Percentiles rank a stretch among this genome's conserved stretches.
Conservation (phyloP, 2,113 vertebrate species). For the Dicrurus megarhynchus region DNA sequence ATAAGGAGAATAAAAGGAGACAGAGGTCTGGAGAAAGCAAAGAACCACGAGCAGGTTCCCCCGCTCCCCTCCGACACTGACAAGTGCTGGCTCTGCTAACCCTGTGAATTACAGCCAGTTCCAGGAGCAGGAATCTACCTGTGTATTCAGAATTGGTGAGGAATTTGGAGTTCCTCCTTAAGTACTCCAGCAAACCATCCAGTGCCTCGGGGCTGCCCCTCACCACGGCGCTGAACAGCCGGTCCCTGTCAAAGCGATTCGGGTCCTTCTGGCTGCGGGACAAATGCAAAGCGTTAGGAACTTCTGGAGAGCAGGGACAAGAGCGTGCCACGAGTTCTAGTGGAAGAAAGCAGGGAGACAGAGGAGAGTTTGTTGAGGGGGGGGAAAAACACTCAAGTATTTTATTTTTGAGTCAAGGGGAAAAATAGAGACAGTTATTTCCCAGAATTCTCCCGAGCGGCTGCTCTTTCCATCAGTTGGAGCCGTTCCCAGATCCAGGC, state of each 20-base stretch:
- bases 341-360: not conserved
- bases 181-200: conserved; percentile 79
- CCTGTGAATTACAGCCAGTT: not conserved
- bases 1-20: not conserved
- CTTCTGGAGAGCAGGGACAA: not conserved
- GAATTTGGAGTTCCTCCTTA: conserved; percentile 78
- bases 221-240: conserved; percentile 81
- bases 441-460: conserved; percentile 36
- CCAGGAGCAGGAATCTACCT: conserved; percentile 62
- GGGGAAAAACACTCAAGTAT: not conserved
- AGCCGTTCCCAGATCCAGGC: conserved; percentile 27
- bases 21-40: not conserved
- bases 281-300: not conserved
- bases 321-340: not conserved
- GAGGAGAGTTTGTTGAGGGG: not conserved
- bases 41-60: not conserved
- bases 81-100: not conserved
- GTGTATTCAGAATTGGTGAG: conserved; percentile 85
- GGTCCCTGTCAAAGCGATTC: conserved; percentile 70
- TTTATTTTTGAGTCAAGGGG: conserved; percentile 48
- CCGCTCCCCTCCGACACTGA: not conserved
- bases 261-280: conserved; percentile 59
- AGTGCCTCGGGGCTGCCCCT: conserved; percentile 72
- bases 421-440: conserved; percentile 38
- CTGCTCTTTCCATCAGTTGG: conserved; percentile 49